Conservation (phyloP, 1,140 invertebrate species). For the Lucilia sericata region DNA sequence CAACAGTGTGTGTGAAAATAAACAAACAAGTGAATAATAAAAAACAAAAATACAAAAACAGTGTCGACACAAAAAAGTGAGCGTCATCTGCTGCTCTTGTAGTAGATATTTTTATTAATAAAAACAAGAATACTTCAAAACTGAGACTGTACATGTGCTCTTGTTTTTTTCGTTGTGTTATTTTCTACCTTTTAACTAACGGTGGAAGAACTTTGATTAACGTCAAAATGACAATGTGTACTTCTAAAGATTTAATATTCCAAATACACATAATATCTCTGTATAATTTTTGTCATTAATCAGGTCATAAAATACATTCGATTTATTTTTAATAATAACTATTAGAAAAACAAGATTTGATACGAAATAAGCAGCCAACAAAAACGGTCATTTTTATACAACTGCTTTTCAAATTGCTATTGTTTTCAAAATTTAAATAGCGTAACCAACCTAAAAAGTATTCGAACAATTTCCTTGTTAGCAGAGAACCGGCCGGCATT, state of each 20-base stretch:
- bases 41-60: slow-evolving; percentile 11
- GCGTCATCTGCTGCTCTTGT: not conserved
- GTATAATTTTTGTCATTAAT: not conserved
- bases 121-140: slow-evolving; percentile 7
- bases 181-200: not conserved
- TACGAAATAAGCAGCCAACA: not conserved
- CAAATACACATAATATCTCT: not conserved
- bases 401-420: no score
- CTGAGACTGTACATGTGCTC: slow-evolving; percentile 37
- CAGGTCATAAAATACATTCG: not conserved
- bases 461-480: not conserved
- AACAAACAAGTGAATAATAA: slow-evolving; percentile 39
- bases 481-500: slow-evolving; percentile 13
- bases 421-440: no score
- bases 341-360: not conserved
- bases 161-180: not conserved
- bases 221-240: not conserved
- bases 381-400: no score
- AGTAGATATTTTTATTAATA: not conserved
- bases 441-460: not conserved
- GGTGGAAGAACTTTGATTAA: slow-evolving; percentile 17
- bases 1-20: slow-evolving; percentile 10
- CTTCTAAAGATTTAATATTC: not conserved
- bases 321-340: no score
- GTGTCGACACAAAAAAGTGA: slow-evolving; percentile 1